Conservation (phyloP, 37 sponge, comb jelly and placozoan genomes). For the Spongia lamella region DNA sequence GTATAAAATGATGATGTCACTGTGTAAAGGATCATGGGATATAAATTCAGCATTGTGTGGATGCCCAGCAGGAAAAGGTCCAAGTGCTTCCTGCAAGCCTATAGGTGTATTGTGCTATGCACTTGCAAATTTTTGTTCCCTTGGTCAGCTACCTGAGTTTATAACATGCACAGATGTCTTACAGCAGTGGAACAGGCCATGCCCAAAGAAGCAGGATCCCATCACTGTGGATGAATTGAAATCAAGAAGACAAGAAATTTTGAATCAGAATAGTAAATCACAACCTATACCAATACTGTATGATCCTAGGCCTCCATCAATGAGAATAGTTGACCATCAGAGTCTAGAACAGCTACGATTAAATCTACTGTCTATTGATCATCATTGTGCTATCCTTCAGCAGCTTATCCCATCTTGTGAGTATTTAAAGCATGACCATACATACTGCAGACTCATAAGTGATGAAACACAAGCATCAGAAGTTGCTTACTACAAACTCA, state of each 20-base stretch:
- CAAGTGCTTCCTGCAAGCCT: constrained; percentile 9
- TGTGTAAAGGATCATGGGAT: neutral
- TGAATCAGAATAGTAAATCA: neutral
- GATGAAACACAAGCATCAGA: too few relatives aligned
- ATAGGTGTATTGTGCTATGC: constrained; percentile 32
- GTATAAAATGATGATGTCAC: neutral
- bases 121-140: constrained; percentile 13
- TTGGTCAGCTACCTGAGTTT: constrained; percentile 16
- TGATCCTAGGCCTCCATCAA: constrained; percentile 22
- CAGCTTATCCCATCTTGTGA: neutral
- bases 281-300: neutral
- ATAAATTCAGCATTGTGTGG: constrained; percentile 33
- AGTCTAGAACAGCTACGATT: constrained; percentile 17
- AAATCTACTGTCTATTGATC: constrained; percentile 16
- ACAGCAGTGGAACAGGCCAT: constrained; percentile 28
- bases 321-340: neutral
- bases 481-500: too few relatives aligned
- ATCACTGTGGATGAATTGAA: constrained; percentile 19
- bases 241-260: constrained; percentile 8
- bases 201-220: constrained; percentile 5
- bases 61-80: constrained; percentile 28
- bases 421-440: too few relatives aligned
- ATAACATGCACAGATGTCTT: constrained; percentile 10
- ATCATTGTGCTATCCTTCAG: constrained; percentile 12
- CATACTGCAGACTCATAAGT: too few relatives aligned